Evolutionary conservation across 2,888 invertebrate genomes (phyloP).

Genomic region (Melanchra persicariae): DNA sequence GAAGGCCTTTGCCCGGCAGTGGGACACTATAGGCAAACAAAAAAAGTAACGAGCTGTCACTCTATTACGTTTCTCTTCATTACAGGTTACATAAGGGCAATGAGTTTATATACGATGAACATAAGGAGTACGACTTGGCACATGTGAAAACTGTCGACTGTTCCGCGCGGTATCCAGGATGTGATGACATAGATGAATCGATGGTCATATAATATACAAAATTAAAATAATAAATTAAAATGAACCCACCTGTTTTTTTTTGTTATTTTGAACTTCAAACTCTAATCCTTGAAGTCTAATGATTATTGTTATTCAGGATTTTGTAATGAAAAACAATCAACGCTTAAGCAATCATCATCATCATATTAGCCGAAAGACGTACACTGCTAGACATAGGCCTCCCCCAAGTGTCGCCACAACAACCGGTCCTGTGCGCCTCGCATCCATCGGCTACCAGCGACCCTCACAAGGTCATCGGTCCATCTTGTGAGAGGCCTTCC

Average conservation of each 20-base stretch:
- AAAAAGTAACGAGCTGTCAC: too few species aligned
- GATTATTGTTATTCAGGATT: background rate
- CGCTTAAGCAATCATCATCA: too few species aligned
- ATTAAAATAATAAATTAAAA: background rate
- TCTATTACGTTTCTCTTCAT: slow-evolving; percentile 21
- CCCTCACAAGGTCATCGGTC: too few species aligned
- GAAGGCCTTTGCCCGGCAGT: too few species aligned
- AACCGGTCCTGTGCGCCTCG: too few species aligned
- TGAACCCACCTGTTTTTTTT: background rate
- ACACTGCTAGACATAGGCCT: too few species aligned
- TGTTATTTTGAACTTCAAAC: background rate
- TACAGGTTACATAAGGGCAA: slow-evolving; percentile 87
- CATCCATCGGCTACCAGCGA: too few species aligned
- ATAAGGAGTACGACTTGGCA: slow-evolving; percentile 88
- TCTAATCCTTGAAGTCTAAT: background rate
- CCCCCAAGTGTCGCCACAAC: too few species aligned
- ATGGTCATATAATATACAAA: slow-evolving; percentile 7
- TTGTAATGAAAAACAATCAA: too few species aligned
- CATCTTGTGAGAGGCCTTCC: too few species aligned
- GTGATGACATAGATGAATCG: slow-evolving; percentile 71
- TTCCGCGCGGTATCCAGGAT: slow-evolving; percentile 83
- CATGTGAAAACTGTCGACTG: slow-evolving; percentile 84
- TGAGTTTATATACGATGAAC: slow-evolving; percentile 79
- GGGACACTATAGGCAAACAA: too few species aligned
- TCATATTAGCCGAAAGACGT: too few species aligned